Evolutionary conservation across 2,797 vertebrate species (phyloP).

Genomic region (Saxicola maurus): DNA sequence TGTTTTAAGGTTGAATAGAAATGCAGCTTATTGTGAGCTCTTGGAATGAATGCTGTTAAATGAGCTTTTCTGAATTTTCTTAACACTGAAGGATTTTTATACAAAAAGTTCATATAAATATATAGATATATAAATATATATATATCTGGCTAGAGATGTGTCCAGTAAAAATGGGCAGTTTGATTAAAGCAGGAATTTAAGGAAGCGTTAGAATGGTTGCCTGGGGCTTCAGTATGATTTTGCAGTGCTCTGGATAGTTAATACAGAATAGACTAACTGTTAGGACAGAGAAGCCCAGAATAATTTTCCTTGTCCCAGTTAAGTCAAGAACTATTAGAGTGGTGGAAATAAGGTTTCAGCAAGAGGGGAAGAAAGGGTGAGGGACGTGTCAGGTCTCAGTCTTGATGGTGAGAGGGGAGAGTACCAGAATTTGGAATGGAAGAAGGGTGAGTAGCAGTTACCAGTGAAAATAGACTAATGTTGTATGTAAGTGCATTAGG

Average conservation of each 20-base stretch:
- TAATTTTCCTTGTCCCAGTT: conserved; percentile 64
- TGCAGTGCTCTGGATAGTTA: conserved; percentile 21
- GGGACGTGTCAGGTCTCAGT: conserved; percentile 12
- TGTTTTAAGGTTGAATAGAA: background rate
- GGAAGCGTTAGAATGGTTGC: background rate
- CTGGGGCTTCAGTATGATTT: conserved; percentile 8
- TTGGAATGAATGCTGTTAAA: background rate
- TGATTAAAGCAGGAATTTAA: background rate
- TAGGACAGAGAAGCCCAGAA: conserved; percentile 46
- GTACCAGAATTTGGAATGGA: background rate
- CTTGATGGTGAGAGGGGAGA: background rate
- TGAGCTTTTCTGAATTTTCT: background rate
- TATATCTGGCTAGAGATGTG: background rate
- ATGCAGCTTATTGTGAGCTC: background rate
- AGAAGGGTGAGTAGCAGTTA: background rate
- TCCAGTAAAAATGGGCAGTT: background rate
- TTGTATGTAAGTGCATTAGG: background rate
- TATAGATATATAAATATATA: background rate
- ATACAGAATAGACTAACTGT: conserved; percentile 8
- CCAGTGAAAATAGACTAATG: background rate
- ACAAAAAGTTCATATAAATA: background rate
- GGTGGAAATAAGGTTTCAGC: conserved; percentile 32
- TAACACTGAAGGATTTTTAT: background rate
- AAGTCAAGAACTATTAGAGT: conserved; percentile 64
- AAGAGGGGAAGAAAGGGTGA: conserved; percentile 6